A percentile compares a stretch with the other conserved stretches of the same genome.
Evolutionary conservation across 2,888 invertebrate genomes (phyloP).

Genomic region (Erebia epiphron): DNA sequence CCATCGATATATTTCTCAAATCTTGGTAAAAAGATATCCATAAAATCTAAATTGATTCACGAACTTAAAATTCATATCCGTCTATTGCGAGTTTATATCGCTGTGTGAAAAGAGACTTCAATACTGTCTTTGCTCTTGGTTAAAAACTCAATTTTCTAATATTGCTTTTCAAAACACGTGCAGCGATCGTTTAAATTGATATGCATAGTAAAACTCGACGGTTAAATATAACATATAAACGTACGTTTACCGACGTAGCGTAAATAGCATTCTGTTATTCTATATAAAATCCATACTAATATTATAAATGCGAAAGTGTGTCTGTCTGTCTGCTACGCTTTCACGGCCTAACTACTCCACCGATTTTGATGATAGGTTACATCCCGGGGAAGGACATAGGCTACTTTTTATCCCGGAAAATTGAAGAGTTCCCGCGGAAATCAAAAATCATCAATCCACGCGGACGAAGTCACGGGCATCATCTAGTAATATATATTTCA

Average conservation of each 20-base stretch:
- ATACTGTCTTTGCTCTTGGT: constrained; percentile 27
- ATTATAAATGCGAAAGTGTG: too few relatives aligned
- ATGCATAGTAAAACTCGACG: constrained; percentile 14
- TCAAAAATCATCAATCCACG: too few relatives aligned
- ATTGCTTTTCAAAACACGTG: constrained; percentile 33
- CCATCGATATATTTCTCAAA: constrained; percentile 23
- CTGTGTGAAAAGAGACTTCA: constrained; percentile 22
- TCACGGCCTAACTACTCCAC: too few relatives aligned
- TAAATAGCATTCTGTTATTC: neutral
- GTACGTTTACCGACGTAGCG: neutral
- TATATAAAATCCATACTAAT: too few relatives aligned
- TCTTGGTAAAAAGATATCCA: constrained; percentile 25
- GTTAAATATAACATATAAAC: neutral
- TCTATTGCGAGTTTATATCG: constrained; percentile 27
- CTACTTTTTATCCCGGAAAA: too few relatives aligned
- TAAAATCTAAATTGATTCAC: constrained; percentile 32
- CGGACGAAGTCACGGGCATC: too few relatives aligned
- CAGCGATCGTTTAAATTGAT: constrained; percentile 26
- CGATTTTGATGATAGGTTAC: too few relatives aligned
- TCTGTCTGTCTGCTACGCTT: too few relatives aligned
- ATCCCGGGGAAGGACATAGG: too few relatives aligned
- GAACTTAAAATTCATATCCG: constrained; percentile 34
- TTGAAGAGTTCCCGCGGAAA: too few relatives aligned
- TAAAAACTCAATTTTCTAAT: constrained; percentile 32
- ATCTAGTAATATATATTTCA: too few relatives aligned